Percentiles rank a stretch among this genome's conserved stretches.
These are phyloP conservation scores for Carassius carassius DNA, from an alignment of 2,113 vertebrate species.

Conservation along the genomic window DNA sequence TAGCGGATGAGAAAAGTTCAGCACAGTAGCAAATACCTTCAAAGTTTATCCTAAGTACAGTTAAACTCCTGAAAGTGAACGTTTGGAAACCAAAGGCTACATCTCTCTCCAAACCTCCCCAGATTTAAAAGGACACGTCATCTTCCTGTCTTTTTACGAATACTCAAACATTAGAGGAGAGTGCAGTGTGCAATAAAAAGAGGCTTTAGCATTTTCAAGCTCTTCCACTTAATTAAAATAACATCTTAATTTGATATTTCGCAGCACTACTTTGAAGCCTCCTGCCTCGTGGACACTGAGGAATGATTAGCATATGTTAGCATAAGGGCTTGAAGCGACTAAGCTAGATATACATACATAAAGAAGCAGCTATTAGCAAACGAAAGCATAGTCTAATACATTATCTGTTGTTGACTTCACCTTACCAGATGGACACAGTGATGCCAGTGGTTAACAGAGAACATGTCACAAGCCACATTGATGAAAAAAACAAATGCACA, in stretches of 20 bases:
- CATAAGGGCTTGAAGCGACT: slow-evolving; percentile 49
- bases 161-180: slow-evolving; percentile 40
- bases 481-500: neutral
- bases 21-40: neutral
- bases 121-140: slow-evolving; percentile 22
- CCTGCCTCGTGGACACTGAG: slow-evolving; percentile 57
- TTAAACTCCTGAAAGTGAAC: slow-evolving; percentile 33
- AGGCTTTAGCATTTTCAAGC: slow-evolving; percentile 46
- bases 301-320: slow-evolving; percentile 68
- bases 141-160: slow-evolving; percentile 13
- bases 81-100: slow-evolving; percentile 27
- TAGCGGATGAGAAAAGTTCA: neutral
- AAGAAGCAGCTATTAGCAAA: slow-evolving; percentile 69
- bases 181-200: slow-evolving; percentile 30
- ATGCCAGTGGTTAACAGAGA: slow-evolving; percentile 62
- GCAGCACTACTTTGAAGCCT: slow-evolving; percentile 66
- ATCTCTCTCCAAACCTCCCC: neutral
- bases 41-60: slow-evolving; percentile 30
- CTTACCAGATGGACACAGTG: slow-evolving; percentile 75
- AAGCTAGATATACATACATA: slow-evolving; percentile 69
- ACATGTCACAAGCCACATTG: slow-evolving; percentile 39
- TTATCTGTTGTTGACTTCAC: slow-evolving; percentile 66
- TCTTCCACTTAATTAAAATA: slow-evolving; percentile 42
- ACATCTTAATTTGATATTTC: slow-evolving; percentile 65
- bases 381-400: slow-evolving; percentile 66